Percentiles rank a stretch among this genome's conserved stretches.
These are phyloP conservation scores for Gallirallus australis DNA, from an alignment of 2,797 vertebrate genomes.

Conservation along the genomic window DNA sequence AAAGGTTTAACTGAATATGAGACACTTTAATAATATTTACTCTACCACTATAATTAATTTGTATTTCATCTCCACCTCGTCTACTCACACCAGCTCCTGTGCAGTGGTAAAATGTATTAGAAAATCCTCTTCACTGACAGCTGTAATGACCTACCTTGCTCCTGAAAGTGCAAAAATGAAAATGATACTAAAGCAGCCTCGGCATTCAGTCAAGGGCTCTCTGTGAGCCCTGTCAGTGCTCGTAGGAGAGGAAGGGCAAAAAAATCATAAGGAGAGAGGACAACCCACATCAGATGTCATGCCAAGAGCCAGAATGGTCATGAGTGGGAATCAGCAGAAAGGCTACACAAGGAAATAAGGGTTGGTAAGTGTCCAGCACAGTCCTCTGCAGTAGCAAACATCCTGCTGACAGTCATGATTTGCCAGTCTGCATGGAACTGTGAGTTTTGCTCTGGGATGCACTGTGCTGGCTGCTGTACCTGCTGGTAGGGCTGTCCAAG, in stretches of 20 bases:
- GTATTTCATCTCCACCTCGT: not conserved
- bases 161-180: not conserved
- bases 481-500: not conserved
- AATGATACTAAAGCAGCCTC: not conserved
- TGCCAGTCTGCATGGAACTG: not conserved
- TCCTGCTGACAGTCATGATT: not conserved
- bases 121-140: not conserved
- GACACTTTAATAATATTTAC: not conserved
- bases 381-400: not conserved
- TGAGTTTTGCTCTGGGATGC: fast-evolving
- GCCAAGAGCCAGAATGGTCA: not conserved
- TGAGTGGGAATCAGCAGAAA: not conserved
- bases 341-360: not conserved
- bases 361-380: not conserved
- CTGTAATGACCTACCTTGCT: not conserved
- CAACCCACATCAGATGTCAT: not conserved
- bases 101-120: not conserved
- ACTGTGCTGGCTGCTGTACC: fast-evolving
- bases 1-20: not conserved
- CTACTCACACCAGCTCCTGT: not conserved
- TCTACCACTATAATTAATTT: not conserved
- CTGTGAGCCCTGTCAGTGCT: not conserved
- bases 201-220: not conserved
- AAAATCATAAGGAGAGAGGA: not conserved
- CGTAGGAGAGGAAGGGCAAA: not conserved